phyloP scores from a whole-genome alignment of 2,888 invertebrate genomes.

The Suillia variegata region DNA sequence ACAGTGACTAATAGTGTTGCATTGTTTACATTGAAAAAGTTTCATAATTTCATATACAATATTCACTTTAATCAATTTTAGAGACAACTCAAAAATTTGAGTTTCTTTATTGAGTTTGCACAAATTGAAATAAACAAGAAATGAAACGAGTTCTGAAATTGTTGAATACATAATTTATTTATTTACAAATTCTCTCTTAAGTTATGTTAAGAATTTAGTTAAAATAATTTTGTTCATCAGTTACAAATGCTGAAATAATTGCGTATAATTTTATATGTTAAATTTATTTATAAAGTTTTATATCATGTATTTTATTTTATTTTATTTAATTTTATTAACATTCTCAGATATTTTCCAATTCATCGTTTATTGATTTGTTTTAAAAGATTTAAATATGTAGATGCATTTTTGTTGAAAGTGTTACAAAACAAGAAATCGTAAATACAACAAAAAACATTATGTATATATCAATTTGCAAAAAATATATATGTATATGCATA shows the following conservation, averaged over 20 bases:
- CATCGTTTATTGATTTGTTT: no score
- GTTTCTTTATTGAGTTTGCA: no score
- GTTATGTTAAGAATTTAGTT: neutral
- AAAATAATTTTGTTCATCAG: conserved; percentile 3
- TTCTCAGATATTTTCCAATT: neutral
- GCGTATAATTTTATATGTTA: neutral
- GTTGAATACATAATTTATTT: conserved; percentile 11
- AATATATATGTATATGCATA: no score
- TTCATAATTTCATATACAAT: no score
- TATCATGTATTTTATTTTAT: neutral
- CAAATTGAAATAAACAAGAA: no score
- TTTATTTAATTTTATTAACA: neutral
- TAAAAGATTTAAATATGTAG: neutral
- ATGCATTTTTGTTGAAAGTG: no score
- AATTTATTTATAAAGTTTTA: neutral
- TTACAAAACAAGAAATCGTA: neutral
- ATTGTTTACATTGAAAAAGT: no score
- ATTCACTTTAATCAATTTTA: no score
- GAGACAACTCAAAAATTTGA: no score
- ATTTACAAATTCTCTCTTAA: conserved; percentile 8
- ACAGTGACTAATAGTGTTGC: no score
- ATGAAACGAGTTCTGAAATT: no score
- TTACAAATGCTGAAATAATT: conserved; percentile 1
- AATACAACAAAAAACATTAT: neutral
- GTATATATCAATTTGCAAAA: no score